A percentile compares a stretch with the other conserved stretches of the same genome.
Conservation (phyloP, 2,888 invertebrate species). For the Xanthorhoe spadicearia region DNA sequence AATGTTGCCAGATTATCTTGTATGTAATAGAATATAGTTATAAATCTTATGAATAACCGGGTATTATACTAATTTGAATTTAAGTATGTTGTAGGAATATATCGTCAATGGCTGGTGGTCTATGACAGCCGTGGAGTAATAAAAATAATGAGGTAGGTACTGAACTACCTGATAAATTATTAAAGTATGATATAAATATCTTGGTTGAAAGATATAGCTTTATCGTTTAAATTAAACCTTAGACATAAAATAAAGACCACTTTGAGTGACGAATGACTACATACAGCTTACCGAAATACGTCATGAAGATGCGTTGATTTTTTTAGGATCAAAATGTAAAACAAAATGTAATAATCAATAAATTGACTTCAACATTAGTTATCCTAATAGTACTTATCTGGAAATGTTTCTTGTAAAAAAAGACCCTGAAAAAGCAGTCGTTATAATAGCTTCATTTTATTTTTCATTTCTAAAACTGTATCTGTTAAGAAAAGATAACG, state of each 20-base stretch:
- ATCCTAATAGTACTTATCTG: too few relatives aligned
- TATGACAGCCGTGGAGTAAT: conserved; percentile 32
- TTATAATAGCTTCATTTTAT: too few relatives aligned
- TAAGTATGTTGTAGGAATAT: conserved; percentile 44
- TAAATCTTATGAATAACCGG: conserved; percentile 39
- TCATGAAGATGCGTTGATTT: background rate
- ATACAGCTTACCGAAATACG: background rate
- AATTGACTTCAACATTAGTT: too few relatives aligned
- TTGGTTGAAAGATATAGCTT: background rate
- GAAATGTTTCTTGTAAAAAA: too few relatives aligned
- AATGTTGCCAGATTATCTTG: conserved; percentile 51
- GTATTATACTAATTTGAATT: conserved; percentile 45
- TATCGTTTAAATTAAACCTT: background rate
- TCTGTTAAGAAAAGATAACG: too few relatives aligned
- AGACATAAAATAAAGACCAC: background rate
- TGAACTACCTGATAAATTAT: conserved; percentile 11
- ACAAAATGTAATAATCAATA: too few relatives aligned
- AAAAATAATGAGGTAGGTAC: conserved; percentile 21
- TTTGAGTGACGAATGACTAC: background rate
- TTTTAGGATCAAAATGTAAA: too few relatives aligned
- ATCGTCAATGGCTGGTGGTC: conserved; percentile 34
- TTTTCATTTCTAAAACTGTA: too few relatives aligned
- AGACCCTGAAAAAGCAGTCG: too few relatives aligned
- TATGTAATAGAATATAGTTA: conserved; percentile 41
- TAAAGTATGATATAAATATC: background rate